Evolutionary conservation across 2,113 vertebrate genomes (phyloP).

Genomic region (Grus americana): DNA sequence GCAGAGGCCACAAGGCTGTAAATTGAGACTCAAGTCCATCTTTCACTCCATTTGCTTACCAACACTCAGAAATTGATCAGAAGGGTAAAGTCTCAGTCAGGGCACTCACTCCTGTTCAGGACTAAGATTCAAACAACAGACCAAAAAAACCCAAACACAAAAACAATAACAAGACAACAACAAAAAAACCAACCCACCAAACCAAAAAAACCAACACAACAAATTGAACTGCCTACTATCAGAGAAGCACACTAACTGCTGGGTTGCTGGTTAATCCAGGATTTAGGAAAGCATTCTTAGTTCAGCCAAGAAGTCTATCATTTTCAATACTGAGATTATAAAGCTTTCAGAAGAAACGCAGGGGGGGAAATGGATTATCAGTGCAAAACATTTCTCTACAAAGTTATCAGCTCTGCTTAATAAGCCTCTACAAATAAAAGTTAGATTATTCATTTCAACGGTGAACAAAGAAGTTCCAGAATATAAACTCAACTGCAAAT

Average conservation of each 20-base stretch:
- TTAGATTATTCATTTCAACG: neutral
- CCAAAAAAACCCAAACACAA: neutral
- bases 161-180: neutral
- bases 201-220: neutral
- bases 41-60: neutral
- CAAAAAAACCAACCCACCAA: neutral
- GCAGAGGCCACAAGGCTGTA: neutral
- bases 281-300: conserved; percentile 21
- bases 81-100: neutral
- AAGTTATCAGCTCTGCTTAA: neutral
- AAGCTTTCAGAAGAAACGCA: neutral
- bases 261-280: conserved; percentile 11
- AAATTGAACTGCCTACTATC: neutral
- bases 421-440: neutral
- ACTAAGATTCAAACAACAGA: neutral
- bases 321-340: neutral
- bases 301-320: neutral
- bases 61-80: neutral
- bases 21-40: neutral
- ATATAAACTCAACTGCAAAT: neutral
- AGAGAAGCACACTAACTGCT: neutral
- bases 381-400: neutral
- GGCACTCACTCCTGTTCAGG: neutral
- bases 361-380: neutral
- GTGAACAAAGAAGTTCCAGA: neutral